Percentiles rank a stretch among this genome's conserved stretches.
phyloP scores from a whole-genome alignment of 2,888 invertebrate species.

The Lasius fuliginosus region DNA sequence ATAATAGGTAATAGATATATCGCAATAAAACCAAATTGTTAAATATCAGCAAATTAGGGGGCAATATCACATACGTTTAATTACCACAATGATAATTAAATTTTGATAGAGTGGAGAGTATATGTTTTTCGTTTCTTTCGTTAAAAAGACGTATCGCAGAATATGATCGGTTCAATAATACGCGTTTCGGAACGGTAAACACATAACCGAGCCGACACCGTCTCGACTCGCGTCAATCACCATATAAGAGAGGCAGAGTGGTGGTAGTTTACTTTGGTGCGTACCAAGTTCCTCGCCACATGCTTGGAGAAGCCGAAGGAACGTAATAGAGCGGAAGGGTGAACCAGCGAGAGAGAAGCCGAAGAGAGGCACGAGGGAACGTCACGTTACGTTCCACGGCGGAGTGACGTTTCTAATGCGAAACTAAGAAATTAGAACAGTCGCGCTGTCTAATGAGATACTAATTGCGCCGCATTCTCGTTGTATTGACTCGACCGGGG shows the following conservation, averaged over 20 bases:
- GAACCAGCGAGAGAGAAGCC: conserved; percentile 43
- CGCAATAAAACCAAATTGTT: not conserved
- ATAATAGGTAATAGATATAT: not conserved
- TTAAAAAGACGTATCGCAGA: not conserved
- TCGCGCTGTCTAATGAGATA: conserved; percentile 73
- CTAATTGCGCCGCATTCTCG: conserved; percentile 75
- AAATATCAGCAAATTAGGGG: not conserved
- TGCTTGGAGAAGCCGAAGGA: conserved; percentile 60
- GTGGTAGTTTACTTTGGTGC: conserved; percentile 48
- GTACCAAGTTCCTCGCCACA: conserved; percentile 49
- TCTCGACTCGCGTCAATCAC: conserved; percentile 50
- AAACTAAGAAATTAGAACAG: conserved; percentile 75
- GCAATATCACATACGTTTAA: not conserved
- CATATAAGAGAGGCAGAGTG: conserved; percentile 45
- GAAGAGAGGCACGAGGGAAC: conserved; percentile 68
- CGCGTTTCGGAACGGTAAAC: conserved; percentile 33
- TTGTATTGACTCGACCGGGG: conserved; percentile 64
- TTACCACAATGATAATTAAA: not conserved
- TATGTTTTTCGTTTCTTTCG: not conserved
- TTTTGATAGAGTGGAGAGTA: not conserved
- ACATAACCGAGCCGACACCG: conserved; percentile 41
- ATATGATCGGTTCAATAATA: conserved; percentile 10
- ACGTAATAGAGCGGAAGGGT: conserved; percentile 34
- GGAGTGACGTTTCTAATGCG: conserved; percentile 78
- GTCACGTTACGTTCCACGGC: conserved; percentile 70